Base-by-base conservation (phyloP, 2,888 invertebrate species). In the Palloptera scutellata region DNA sequence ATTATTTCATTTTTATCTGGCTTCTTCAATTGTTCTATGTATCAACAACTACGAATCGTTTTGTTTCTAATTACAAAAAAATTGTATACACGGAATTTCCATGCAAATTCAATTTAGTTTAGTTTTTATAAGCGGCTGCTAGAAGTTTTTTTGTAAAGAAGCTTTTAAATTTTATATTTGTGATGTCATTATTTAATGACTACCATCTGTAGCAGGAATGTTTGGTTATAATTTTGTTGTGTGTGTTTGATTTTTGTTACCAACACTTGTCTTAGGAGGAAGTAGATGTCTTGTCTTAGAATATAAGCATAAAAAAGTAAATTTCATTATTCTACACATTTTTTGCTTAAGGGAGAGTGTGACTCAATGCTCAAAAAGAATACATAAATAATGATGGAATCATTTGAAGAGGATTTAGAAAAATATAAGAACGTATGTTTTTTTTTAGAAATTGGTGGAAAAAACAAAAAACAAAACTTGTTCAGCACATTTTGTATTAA, bases 391-490 rank as follows among this genome's bases (percentile, higher is more conserved):
- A 30, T 30, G 30, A 30, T 30, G 6, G 30, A 30, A 30, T 30
- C 30, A 30, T 30, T 30, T 30, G 30, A 30, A 30, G 6, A 30
- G 6, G 30, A 30, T 30, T 30, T 30, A 30, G 30, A 30, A 30
- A 30, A 69, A 67, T 62, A 57, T 61, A 54, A 64, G 64, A 67
- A 71, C 12, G 20, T 15, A 57, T 42, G 40, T 41, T 10, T 30
- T 42, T 40, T 40, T n/a, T 12, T 42, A 19, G 9, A 30, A 11
- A 57, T 58, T 41, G 1, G 17, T 40, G 40, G 19, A 45, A 60
- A 20, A 41, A 54, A 69, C 62, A 65, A 64, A 68, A 67, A 67
- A 70, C 61, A 61, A 67, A 67, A 64, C 57, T 61, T 67, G 20
- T 30, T 30, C 30, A 30, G 30, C 30, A 4, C 30, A 30, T 4